Evolutionary conservation across 2,888 invertebrate genomes (phyloP).

Genomic region (Xanthorhoe spadicearia): DNA sequence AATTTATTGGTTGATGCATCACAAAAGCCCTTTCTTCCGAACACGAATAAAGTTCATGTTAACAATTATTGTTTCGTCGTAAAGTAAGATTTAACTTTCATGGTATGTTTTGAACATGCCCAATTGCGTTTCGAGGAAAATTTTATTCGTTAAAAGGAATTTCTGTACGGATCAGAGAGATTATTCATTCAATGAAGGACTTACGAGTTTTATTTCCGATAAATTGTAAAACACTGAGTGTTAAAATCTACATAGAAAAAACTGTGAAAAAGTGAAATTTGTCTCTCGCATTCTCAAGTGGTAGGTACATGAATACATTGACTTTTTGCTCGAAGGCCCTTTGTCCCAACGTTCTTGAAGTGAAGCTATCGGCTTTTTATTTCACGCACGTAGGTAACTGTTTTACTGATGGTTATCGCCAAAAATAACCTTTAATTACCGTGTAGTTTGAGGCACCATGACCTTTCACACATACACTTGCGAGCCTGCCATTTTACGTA

Average conservation of each 20-base stretch:
- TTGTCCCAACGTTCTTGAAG: constrained; percentile 67
- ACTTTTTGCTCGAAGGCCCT: constrained; percentile 73
- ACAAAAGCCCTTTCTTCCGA: constrained; percentile 55
- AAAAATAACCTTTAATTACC: constrained; percentile 85
- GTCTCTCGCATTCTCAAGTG: constrained; percentile 43
- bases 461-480: constrained; percentile 77
- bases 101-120: constrained; percentile 29
- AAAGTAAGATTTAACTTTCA: constrained; percentile 43
- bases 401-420: constrained; percentile 83
- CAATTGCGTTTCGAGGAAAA: constrained; percentile 26
- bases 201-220: not conserved
- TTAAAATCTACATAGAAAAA: not conserved
- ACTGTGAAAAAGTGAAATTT: constrained; percentile 8
- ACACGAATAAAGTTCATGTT: constrained; percentile 52
- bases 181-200: constrained; percentile 2
- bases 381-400: constrained; percentile 78
- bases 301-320: constrained; percentile 49
- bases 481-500: constrained; percentile 59
- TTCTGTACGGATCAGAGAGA: constrained; percentile 19
- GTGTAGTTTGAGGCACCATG: constrained; percentile 81
- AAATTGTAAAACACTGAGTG: not conserved
- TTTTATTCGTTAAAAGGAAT: constrained; percentile 18
- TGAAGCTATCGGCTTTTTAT: constrained; percentile 76
- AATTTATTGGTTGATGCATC: constrained; percentile 67
- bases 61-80: constrained; percentile 48